A percentile compares a stretch with the other conserved stretches of the same genome.
Evolutionary conservation across 2,888 invertebrate genomes (phyloP).

Genomic region (Cheilosia impressa): DNA sequence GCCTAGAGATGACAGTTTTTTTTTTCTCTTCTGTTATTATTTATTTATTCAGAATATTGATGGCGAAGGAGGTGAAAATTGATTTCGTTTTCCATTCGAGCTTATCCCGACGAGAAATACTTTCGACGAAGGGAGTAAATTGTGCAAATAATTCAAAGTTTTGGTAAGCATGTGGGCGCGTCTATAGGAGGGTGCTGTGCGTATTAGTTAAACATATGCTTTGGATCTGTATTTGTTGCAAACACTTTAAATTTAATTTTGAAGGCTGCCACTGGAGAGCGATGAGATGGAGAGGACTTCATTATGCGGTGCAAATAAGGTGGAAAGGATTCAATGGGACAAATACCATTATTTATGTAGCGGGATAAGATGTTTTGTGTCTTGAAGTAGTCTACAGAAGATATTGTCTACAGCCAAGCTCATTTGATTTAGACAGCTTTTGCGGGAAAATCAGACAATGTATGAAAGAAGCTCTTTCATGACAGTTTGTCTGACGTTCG

Average conservation of each 20-base stretch:
- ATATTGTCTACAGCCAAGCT: no score
- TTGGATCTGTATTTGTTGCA: slow-evolving; percentile 32
- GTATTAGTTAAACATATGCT: slow-evolving; percentile 49
- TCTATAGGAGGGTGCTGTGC: slow-evolving; percentile 5
- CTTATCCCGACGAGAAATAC: slow-evolving; percentile 9
- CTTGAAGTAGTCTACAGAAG: no score
- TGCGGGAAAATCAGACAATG: no score
- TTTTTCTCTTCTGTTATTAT: neutral
- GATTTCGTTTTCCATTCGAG: slow-evolving; percentile 21
- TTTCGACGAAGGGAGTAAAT: slow-evolving; percentile 18
- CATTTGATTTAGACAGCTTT: no score
- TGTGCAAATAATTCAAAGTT: slow-evolving; percentile 52
- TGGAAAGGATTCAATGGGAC: neutral
- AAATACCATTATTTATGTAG: no score
- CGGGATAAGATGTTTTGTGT: no score
- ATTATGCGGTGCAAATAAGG: neutral
- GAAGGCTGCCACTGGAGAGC: neutral
- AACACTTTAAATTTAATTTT: slow-evolving; percentile 52
- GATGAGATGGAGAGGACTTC: no score
- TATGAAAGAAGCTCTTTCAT: no score
- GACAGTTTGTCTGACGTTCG: no score
- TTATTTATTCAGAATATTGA: slow-evolving; percentile 12
- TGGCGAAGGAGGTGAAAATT: slow-evolving; percentile 49
- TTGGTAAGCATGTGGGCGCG: slow-evolving; percentile 8
- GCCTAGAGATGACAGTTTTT: slow-evolving; percentile 28